These are phyloP conservation scores for Peromyscus maniculatus DNA, from an alignment of 2,113 vertebrate species.

Conservation along the genomic window DNA sequence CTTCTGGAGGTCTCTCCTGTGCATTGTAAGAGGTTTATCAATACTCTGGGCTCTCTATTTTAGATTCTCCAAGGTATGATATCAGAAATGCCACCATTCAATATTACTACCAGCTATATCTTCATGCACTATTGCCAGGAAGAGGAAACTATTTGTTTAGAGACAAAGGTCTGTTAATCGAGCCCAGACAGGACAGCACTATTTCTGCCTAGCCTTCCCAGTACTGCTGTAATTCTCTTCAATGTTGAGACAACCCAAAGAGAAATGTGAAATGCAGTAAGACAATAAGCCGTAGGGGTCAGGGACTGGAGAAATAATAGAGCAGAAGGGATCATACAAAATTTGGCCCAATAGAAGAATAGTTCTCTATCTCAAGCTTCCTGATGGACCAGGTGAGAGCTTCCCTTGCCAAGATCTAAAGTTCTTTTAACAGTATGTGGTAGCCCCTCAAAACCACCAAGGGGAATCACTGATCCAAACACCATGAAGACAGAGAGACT, in stretches of 20 bases:
- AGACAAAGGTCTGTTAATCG: not conserved
- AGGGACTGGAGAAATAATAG: not conserved
- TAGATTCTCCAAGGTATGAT: not conserved
- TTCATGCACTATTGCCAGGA: not conserved
- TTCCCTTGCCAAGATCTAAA: not conserved
- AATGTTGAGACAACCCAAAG: not conserved
- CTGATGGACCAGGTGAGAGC: not conserved
- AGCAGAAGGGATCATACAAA: not conserved
- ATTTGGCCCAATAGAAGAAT: not conserved
- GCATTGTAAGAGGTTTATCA: not conserved
- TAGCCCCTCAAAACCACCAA: not conserved
- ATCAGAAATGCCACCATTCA: not conserved
- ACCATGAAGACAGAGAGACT: not conserved
- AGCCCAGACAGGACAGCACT: not conserved
- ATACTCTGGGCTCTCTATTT: not conserved
- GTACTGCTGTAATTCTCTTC: not conserved
- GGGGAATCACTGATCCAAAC: not conserved
- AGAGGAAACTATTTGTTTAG: not conserved
- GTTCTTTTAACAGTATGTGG: not conserved
- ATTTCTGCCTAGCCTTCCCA: not conserved
- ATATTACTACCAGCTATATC: not conserved
- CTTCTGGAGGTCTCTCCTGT: not conserved
- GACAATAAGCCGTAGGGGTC: not conserved
- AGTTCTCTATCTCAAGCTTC: not conserved
- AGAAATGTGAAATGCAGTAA: not conserved